Conservation (phyloP, 2,888 invertebrate species). For the Chrysolina haemoptera region DNA sequence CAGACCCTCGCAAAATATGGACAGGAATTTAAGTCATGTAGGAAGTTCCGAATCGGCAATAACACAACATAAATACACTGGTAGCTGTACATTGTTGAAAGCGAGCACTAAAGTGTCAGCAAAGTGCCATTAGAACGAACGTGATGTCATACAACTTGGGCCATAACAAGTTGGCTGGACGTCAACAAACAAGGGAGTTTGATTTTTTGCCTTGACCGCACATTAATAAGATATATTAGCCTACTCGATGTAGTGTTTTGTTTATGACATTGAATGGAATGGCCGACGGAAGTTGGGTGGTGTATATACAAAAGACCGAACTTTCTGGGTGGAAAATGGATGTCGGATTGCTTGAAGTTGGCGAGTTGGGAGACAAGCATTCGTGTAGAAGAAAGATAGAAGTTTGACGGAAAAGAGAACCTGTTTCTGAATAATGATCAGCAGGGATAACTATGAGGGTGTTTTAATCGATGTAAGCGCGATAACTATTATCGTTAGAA, state of each 20-base stretch:
- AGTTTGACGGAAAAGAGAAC: not conserved
- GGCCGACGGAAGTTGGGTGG: slow-evolving; percentile 37
- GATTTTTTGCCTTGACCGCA: slow-evolving; percentile 52
- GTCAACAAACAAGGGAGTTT: slow-evolving; percentile 56
- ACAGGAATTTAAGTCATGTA: slow-evolving; percentile 16
- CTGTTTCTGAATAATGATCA: not conserved
- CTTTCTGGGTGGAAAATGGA: slow-evolving; percentile 10
- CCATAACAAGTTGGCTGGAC: slow-evolving; percentile 55
- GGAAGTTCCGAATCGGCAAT: slow-evolving; percentile 43
- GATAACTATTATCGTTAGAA: too few species aligned
- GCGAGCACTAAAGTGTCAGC: slow-evolving; percentile 52
- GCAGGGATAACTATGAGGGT: too few species aligned
- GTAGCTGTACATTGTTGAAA: slow-evolving; percentile 44
- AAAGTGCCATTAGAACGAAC: slow-evolving; percentile 48
- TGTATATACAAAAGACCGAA: slow-evolving; percentile 17
- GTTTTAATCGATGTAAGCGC: too few species aligned
- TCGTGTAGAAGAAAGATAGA: not conserved
- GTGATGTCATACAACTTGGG: slow-evolving; percentile 48
- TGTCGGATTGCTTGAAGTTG: slow-evolving; percentile 1
- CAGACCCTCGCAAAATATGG: not conserved
- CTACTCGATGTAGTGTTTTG: slow-evolving; percentile 55
- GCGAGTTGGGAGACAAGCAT: not conserved
- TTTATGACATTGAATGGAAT: slow-evolving; percentile 47
- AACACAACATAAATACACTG: slow-evolving; percentile 45
- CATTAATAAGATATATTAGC: slow-evolving; percentile 57